Conservation (phyloP, 2,113 vertebrate genomes). For the Hippocampus mohnikei region DNA sequence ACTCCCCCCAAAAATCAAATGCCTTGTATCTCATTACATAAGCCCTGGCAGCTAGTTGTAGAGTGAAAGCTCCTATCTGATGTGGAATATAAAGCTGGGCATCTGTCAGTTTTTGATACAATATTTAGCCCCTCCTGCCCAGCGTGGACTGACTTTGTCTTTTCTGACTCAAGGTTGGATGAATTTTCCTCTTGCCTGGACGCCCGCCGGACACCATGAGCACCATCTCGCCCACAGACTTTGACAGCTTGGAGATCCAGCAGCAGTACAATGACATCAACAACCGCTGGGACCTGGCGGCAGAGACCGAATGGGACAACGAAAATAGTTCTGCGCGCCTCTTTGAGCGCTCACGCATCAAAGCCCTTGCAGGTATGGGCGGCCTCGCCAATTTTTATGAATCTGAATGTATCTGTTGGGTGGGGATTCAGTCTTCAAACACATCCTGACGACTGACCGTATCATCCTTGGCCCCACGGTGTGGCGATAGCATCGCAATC, state of each 20-base stretch:
- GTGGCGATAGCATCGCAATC: background rate
- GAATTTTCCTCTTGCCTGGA: slow-evolving; percentile 50
- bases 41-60: slow-evolving; percentile 38
- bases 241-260: slow-evolving; percentile 92
- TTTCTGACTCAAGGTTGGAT: slow-evolving; percentile 64
- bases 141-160: slow-evolving; percentile 20
- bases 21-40: slow-evolving; percentile 16
- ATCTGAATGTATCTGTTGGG: background rate
- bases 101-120: slow-evolving; percentile 15
- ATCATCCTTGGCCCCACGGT: background rate
- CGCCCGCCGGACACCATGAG: slow-evolving; percentile 78
- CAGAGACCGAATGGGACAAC: slow-evolving; percentile 89
- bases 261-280: slow-evolving; percentile 95
- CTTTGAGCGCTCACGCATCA: slow-evolving; percentile 90
- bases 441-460: background rate
- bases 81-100: slow-evolving; percentile 24
- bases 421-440: background rate
- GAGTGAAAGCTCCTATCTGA: slow-evolving; percentile 38
- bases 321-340: slow-evolving; percentile 91
- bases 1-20: background rate
- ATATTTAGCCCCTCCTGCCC: background rate
- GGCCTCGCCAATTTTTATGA: background rate
- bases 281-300: slow-evolving; percentile 90
- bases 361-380: slow-evolving; percentile 84
- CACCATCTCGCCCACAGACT: slow-evolving; percentile 88